These are phyloP conservation scores for Propsilocerus akamusi DNA, from an alignment of 1,140 invertebrate species.

Conservation along the genomic window DNA sequence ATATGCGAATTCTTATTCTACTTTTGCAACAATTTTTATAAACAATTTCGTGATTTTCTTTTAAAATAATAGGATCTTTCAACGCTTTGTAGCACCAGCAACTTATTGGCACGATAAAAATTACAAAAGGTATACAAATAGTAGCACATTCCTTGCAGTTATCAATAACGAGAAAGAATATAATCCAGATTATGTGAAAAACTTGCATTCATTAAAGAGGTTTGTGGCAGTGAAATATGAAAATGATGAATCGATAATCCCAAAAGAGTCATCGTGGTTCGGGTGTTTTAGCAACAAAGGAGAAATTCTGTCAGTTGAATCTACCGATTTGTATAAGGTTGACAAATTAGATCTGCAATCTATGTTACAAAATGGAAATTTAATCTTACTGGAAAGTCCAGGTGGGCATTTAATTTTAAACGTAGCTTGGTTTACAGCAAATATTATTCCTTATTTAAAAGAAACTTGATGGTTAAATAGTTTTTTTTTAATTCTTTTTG, in stretches of 20 bases:
- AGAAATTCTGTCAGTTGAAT: not conserved
- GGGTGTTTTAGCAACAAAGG: not conserved
- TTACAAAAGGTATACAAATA: constrained; percentile 53
- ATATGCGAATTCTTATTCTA: no score
- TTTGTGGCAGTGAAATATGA: not conserved
- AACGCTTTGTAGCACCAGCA: constrained; percentile 69
- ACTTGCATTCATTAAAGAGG: constrained; percentile 60
- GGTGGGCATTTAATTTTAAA: constrained; percentile 80
- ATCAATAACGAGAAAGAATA: constrained; percentile 81
- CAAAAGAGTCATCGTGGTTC: not conserved
- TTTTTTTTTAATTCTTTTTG: no score
- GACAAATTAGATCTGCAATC: constrained; percentile 69
- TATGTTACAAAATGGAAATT: constrained; percentile 50
- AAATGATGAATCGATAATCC: not conserved
- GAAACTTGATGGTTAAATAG: no score
- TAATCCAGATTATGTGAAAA: constrained; percentile 47
- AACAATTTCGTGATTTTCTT: not conserved
- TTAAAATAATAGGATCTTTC: constrained; percentile 40
- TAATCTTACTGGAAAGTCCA: constrained; percentile 56
- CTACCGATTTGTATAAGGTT: not conserved
- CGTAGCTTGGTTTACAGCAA: constrained; percentile 63
- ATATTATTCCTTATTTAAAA: constrained; percentile 39
- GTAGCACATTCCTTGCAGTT: constrained; percentile 81
- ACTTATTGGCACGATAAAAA: constrained; percentile 96
- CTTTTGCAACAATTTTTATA: no score